Percentiles rank a stretch among this genome's conserved stretches.
Evolutionary conservation across 2,113 vertebrate genomes (phyloP).

Genomic region (Motacilla tschutschensis): DNA sequence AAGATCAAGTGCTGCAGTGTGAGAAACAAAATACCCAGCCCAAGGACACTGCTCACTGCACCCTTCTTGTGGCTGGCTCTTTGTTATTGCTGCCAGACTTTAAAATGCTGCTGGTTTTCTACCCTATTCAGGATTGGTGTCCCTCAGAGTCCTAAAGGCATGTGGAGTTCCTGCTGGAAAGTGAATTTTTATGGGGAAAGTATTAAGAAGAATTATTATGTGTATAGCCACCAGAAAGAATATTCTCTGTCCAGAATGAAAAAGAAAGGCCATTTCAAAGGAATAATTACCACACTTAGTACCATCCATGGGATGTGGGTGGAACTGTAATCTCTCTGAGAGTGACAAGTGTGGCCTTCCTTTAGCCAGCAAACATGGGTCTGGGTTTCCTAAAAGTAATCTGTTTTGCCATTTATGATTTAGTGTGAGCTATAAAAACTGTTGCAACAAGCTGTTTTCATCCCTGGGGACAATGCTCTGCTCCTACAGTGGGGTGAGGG

Average conservation of each 20-base stretch:
- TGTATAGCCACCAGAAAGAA: background rate
- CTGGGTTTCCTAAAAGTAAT: background rate
- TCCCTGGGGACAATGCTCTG: background rate
- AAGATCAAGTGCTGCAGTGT: background rate
- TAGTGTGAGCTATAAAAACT: background rate
- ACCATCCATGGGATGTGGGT: background rate
- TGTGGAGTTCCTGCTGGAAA: background rate
- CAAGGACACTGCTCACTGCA: background rate
- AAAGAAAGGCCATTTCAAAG: rapidly evolving
- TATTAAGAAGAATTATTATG: background rate
- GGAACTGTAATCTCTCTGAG: background rate
- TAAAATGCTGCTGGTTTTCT: background rate
- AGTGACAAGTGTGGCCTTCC: background rate
- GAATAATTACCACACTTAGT: background rate
- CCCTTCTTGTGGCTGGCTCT: background rate
- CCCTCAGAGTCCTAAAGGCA: background rate
- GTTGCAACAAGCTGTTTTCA: background rate
- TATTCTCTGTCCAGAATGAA: background rate
- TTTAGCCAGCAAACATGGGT: background rate
- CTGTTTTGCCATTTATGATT: background rate
- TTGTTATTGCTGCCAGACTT: background rate
- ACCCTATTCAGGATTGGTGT: background rate
- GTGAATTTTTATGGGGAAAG: background rate
- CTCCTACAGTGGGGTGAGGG: background rate
- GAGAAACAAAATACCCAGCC: background rate